Percentiles rank a stretch among this genome's conserved stretches.
Conservation (phyloP, 1,140 invertebrate species). For the Cylas formicarius region DNA sequence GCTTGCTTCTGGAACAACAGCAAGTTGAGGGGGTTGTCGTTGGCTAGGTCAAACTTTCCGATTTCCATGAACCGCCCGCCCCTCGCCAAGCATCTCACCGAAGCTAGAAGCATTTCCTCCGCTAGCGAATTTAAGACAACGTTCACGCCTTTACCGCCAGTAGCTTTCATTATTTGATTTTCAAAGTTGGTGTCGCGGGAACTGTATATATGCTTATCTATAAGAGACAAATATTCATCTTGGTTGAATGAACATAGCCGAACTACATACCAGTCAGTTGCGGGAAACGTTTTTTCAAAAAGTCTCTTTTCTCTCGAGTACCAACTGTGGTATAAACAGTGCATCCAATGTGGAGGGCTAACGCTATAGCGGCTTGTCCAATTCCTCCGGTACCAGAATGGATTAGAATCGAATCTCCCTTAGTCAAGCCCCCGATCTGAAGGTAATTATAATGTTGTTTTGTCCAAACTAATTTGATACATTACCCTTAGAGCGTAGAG, state of each 20-base stretch:
- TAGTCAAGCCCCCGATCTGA: conserved; percentile 18
- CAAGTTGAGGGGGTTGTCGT: conserved; percentile 60
- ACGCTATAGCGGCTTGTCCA: conserved; percentile 69
- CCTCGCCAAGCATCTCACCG: conserved; percentile 67
- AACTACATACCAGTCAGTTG: conserved; percentile 20
- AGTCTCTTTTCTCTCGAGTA: conserved; percentile 61
- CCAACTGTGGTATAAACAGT: conserved; percentile 66
- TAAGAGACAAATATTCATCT: conserved; percentile 8
- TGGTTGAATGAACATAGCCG: neutral
- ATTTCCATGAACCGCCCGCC: conserved; percentile 71
- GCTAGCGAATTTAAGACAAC: conserved; percentile 72
- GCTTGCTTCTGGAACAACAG: conserved; percentile 75
- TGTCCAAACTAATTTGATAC: too few species aligned
- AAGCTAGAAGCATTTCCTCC: conserved; percentile 68
- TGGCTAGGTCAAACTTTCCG: conserved; percentile 66
- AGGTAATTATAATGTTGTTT: neutral
- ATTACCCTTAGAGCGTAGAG: too few species aligned
- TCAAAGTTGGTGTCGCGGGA: conserved; percentile 68
- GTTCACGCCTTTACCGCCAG: conserved; percentile 62
- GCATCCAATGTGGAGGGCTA: conserved; percentile 58
- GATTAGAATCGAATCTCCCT: conserved; percentile 50
- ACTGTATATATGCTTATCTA: conserved; percentile 56
- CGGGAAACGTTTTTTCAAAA: conserved; percentile 46
- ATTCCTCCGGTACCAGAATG: conserved; percentile 72
- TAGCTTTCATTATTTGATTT: conserved; percentile 54